Conservation (phyloP, 30 jellyfish, hydroid and myxozoan species). For the Turritopsis dohrnii region DNA sequence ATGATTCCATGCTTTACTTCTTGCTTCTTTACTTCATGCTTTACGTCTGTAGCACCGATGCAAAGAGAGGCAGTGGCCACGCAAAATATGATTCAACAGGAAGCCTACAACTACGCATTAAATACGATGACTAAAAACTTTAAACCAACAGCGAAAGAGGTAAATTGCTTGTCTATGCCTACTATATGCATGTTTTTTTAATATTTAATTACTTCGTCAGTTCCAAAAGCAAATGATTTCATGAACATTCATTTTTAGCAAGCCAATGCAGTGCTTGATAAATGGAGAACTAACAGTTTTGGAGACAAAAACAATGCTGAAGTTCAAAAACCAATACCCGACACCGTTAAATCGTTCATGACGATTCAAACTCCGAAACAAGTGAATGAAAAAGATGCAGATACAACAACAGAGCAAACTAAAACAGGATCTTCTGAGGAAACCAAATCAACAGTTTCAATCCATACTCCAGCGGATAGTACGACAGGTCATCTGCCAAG, state of each 20-base stretch:
- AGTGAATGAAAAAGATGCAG: slow-evolving; percentile 24
- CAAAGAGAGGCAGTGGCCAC: slow-evolving; percentile 67
- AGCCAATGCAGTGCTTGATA: slow-evolving; percentile 83
- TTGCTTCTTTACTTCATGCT: background rate
- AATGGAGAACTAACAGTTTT: slow-evolving; percentile 89
- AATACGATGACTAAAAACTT: slow-evolving; percentile 61
- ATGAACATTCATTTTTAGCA: slow-evolving; percentile 39
- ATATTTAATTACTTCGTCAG: background rate
- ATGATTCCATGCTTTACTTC: background rate
- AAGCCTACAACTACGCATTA: slow-evolving; percentile 83
- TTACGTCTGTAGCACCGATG: slow-evolving; percentile 48
- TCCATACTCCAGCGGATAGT: slow-evolving; percentile 37
- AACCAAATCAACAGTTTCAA: slow-evolving; percentile 45
- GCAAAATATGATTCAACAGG: slow-evolving; percentile 56
- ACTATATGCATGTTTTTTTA: background rate
- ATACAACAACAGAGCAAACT: slow-evolving; percentile 28
- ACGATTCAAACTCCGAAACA: slow-evolving; percentile 62
- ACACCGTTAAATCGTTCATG: slow-evolving; percentile 80
- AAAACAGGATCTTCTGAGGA: slow-evolving; percentile 45
- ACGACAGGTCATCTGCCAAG: background rate
- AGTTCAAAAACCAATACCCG: slow-evolving; percentile 54
- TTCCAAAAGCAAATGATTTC: no score
- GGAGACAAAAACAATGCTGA: slow-evolving; percentile 50
- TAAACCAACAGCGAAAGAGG: slow-evolving; percentile 45
- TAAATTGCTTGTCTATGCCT: background rate